Evolutionary conservation across 1,140 invertebrate species (phyloP).

Genomic region (Nasonia giraulti): DNA sequence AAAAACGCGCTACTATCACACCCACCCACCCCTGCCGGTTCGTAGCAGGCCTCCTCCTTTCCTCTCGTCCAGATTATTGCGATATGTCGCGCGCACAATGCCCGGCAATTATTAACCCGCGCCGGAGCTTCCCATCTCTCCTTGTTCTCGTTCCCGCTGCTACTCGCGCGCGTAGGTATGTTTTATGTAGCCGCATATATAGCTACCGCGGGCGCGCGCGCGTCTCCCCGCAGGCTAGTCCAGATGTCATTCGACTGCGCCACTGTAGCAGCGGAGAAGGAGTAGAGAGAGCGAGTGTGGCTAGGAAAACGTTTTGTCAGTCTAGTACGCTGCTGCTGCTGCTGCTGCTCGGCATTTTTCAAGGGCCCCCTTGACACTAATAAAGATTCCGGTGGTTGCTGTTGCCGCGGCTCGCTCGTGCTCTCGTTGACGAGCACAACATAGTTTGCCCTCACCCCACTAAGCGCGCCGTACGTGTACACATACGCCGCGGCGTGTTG

Average conservation of each 20-base stretch:
- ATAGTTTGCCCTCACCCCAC: conserved; percentile 47
- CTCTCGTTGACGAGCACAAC: conserved; percentile 60
- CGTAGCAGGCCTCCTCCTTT: too few species aligned
- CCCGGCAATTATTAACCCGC: conserved; percentile 65
- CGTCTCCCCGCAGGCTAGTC: neutral
- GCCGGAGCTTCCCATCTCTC: conserved; percentile 46
- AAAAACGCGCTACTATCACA: too few species aligned
- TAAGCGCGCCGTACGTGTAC: neutral
- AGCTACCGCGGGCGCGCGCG: neutral
- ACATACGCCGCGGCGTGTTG: neutral
- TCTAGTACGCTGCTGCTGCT: conserved; percentile 35
- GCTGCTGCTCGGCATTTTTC: conserved; percentile 55
- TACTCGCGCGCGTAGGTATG: neutral
- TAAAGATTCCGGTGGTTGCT: conserved; percentile 60
- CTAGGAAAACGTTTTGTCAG: conserved; percentile 57
- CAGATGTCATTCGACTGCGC: conserved; percentile 60
- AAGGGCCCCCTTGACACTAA: conserved; percentile 64
- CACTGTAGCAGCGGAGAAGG: neutral
- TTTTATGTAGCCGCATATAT: neutral
- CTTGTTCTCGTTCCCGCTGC: neutral
- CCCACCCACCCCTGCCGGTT: too few species aligned
- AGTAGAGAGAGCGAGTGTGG: conserved; percentile 43
- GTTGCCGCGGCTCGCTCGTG: conserved; percentile 9
- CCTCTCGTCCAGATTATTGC: conserved; percentile 60
- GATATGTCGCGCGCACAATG: conserved; percentile 64